Conservation (phyloP, 2,888 invertebrate species). For the Drosophila infuscata region DNA sequence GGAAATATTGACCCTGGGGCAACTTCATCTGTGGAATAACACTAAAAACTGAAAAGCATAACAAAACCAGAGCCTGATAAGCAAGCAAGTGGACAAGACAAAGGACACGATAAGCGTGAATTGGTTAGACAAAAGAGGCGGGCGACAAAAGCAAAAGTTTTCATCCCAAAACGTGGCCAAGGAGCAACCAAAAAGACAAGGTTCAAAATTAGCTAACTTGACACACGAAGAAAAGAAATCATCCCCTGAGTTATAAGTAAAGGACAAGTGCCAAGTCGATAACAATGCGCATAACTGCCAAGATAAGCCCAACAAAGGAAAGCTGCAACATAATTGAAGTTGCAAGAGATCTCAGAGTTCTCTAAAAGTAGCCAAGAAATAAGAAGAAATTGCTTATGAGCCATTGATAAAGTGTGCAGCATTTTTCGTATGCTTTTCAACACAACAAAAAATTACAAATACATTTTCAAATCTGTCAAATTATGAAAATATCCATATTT, state of each 20-base stretch:
- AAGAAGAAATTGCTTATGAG: background rate
- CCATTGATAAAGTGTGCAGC: background rate
- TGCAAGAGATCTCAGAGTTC: conserved; percentile 6
- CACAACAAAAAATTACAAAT: accelerated
- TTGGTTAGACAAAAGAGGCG: conserved; percentile 34
- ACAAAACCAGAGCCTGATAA: conserved; percentile 61
- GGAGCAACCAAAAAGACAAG: conserved; percentile 26
- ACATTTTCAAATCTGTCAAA: background rate
- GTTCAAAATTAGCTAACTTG: conserved; percentile 57
- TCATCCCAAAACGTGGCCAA: conserved; percentile 35
- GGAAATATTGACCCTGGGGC: conserved; percentile 41
- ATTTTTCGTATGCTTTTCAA: background rate
- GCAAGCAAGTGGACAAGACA: conserved; percentile 49
- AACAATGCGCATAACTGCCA: conserved; percentile 30
- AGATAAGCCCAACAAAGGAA: conserved; percentile 33
- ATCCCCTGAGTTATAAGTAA: conserved; percentile 51
- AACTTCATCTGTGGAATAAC: conserved; percentile 46
- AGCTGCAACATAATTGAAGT: conserved; percentile 27
- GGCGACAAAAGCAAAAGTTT: conserved; percentile 31
- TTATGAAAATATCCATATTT: background rate
- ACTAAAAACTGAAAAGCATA: conserved; percentile 31
- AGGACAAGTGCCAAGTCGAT: conserved; percentile 37
- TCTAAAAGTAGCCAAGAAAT: background rate
- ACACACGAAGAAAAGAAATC: conserved; percentile 32
- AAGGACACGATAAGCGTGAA: conserved; percentile 26